A percentile compares a stretch with the other conserved stretches of the same genome.
Evolutionary conservation across 2,888 invertebrate species (phyloP).

Genomic region (Temnothorax ravouxi): DNA sequence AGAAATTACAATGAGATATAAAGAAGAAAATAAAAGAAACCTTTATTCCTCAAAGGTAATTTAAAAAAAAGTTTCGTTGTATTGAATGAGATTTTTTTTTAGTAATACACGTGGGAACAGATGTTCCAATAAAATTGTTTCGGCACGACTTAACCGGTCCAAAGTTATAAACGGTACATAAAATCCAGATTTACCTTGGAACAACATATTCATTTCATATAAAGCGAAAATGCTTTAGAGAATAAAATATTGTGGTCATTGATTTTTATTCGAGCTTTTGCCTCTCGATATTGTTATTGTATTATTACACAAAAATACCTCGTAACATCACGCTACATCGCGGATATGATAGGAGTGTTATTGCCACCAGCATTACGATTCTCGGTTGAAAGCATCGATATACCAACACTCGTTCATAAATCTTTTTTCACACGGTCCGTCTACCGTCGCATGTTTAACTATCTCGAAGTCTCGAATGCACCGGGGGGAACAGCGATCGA

Average conservation of each 20-base stretch:
- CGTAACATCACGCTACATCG: background rate
- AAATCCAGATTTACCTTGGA: background rate
- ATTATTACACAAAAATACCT: background rate
- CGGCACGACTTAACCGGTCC: background rate
- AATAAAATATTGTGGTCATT: background rate
- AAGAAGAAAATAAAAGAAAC: background rate
- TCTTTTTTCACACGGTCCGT: background rate
- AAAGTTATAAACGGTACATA: background rate
- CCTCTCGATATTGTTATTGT: background rate
- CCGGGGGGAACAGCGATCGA: constrained; percentile 3
- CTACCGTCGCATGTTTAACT: background rate
- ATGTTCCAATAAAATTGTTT: constrained; percentile 22
- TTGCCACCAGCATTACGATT: background rate
- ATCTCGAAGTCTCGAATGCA: background rate
- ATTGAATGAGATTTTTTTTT: background rate
- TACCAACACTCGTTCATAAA: background rate
- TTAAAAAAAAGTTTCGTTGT: background rate
- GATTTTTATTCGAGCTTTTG: background rate
- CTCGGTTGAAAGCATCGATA: background rate
- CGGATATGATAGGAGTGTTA: background rate
- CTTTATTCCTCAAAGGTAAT: background rate
- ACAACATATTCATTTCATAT: constrained; percentile 12
- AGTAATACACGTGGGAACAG: background rate
- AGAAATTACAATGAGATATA: background rate
- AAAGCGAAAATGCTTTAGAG: constrained; percentile 8